A percentile compares a stretch with the other conserved stretches of the same genome.
Conservation (phyloP, 2,888 invertebrate genomes). For the Ichneumon xanthorius region DNA sequence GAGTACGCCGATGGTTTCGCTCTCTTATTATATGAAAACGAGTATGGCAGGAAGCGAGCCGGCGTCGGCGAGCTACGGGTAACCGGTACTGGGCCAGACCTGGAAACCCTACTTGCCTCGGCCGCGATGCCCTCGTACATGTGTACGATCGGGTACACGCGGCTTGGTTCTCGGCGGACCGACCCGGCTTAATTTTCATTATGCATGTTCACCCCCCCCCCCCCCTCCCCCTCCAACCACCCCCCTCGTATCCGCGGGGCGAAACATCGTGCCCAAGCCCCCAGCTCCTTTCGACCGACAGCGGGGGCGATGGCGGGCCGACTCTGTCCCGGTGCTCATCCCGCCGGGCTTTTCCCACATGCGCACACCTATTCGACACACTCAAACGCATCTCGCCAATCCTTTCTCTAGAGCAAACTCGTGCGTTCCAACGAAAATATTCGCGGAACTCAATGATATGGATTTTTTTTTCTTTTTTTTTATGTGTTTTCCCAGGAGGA, state of each 20-base stretch:
- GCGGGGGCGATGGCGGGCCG: background rate
- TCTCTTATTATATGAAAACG: slow-evolving; percentile 49
- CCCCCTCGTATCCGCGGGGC: slow-evolving; percentile 27
- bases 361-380: slow-evolving; percentile 13
- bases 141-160: slow-evolving; percentile 44
- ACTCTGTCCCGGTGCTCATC: background rate
- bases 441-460: slow-evolving; percentile 21
- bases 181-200: slow-evolving; percentile 69
- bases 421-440: slow-evolving; percentile 14
- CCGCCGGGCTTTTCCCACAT: background rate
- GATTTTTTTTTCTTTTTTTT: slow-evolving; percentile 5
- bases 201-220: slow-evolving; percentile 60
- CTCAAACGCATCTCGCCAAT: background rate
- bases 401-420: slow-evolving; percentile 3
- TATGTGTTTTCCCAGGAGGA: background rate
- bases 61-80: slow-evolving; percentile 3
- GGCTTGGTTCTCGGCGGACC: slow-evolving; percentile 66
- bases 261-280: slow-evolving; percentile 43
- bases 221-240: no score
- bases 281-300: slow-evolving; percentile 37
- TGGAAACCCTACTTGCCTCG: slow-evolving; percentile 21
- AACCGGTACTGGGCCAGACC: slow-evolving; percentile 20
- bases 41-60: slow-evolving; percentile 29
- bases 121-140: slow-evolving; percentile 18
- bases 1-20: slow-evolving; percentile 5